phyloP scores from a whole-genome alignment of 2,888 invertebrate genomes.

The Nezara viridula region DNA sequence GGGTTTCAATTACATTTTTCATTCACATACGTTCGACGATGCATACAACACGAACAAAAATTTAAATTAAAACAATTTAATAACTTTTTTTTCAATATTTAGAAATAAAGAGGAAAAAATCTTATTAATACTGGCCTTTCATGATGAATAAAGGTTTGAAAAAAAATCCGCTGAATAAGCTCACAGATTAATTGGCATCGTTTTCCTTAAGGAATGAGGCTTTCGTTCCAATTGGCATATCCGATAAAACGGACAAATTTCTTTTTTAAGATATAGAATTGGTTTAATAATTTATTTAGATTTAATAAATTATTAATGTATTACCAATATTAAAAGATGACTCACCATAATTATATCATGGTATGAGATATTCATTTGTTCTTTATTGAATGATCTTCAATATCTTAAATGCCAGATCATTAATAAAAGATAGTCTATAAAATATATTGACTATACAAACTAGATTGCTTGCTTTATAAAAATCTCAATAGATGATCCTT shows the following conservation, averaged over 20 bases:
- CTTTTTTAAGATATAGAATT: neutral
- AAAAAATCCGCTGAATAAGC: neutral
- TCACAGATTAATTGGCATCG: conserved; percentile 6
- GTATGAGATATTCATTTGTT: neutral
- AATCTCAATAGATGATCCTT: no score
- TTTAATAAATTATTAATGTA: neutral
- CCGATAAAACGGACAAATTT: neutral
- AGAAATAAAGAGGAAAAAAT: neutral
- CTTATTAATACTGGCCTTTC: neutral
- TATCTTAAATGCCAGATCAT: no score
- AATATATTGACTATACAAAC: neutral
- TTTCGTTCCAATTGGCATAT: neutral
- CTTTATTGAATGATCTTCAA: neutral
- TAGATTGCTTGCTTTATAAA: no score
- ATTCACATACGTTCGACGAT: no score
- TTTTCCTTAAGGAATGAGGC: neutral
- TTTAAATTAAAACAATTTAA: no score
- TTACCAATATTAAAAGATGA: neutral
- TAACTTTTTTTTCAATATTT: neutral
- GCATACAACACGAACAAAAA: no score
- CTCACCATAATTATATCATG: neutral
- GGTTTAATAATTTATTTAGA: neutral
- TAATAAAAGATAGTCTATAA: no score
- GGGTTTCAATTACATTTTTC: no score
- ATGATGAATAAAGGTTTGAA: neutral